phyloP scores from a whole-genome alignment of 2,113 vertebrate species.

The Pterocles burchelli region DNA sequence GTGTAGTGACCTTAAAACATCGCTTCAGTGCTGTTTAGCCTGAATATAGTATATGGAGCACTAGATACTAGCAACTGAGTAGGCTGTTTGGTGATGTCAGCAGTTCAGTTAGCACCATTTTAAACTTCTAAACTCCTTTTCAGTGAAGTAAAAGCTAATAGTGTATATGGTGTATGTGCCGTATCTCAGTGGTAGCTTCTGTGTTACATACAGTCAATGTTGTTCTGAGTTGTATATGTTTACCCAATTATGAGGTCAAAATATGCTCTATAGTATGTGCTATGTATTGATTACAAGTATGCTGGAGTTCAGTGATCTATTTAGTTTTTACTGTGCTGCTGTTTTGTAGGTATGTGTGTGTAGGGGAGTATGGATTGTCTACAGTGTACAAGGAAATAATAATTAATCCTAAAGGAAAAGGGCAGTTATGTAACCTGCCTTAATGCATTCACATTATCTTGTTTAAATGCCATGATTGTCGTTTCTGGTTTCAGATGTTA shows the following conservation, averaged over 20 bases:
- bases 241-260: constrained; percentile 52
- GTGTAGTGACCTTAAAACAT: not conserved
- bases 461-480: not conserved
- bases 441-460: constrained; percentile 53
- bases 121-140: constrained; percentile 55
- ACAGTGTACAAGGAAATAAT: constrained; percentile 58
- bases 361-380: constrained; percentile 47
- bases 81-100: not conserved
- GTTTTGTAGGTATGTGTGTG: constrained; percentile 58
- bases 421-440: constrained; percentile 74
- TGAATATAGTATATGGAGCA: not conserved
- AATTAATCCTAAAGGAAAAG: constrained; percentile 81
- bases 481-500: constrained; percentile 6
- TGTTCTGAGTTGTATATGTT: constrained; percentile 68
- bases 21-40: constrained; percentile 29
- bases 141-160: constrained; percentile 65
- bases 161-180: constrained; percentile 68
- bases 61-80: constrained; percentile 9
- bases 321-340: constrained; percentile 61
- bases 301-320: constrained; percentile 65
- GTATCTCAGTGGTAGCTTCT: constrained; percentile 68
- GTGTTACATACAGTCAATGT: constrained; percentile 56
- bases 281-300: constrained; percentile 62
- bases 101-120: constrained; percentile 42
- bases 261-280: constrained; percentile 66